A percentile compares a stretch with the other conserved stretches of the same genome.
Conservation (phyloP, 1,140 invertebrate genomes). For the Dinothrombium tinctorium region DNA sequence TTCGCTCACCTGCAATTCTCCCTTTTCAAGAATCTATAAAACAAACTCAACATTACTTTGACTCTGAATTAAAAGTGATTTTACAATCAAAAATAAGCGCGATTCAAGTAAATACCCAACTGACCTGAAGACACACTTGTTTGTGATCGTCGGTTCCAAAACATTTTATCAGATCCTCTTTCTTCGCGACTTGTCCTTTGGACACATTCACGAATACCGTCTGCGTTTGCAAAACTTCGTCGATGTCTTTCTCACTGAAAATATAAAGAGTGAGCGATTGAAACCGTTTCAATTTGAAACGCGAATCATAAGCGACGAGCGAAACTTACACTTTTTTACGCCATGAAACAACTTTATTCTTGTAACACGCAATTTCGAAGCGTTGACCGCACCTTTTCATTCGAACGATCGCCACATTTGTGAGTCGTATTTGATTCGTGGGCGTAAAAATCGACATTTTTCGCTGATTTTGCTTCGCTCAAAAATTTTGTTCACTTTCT, state of each 20-base stretch:
- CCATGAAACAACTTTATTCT: slow-evolving; percentile 97
- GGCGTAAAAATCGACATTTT: slow-evolving; percentile 98
- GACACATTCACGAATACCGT: slow-evolving; percentile 93
- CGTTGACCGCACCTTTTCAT: slow-evolving; percentile 95
- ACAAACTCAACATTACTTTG: too few species aligned
- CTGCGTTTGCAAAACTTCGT: slow-evolving; percentile 93
- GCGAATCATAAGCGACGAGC: background rate
- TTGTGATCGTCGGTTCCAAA: slow-evolving; percentile 30
- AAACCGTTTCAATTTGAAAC: background rate
- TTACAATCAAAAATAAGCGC: too few species aligned
- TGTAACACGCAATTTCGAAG: slow-evolving; percentile 98
- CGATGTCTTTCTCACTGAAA: slow-evolving; percentile 86
- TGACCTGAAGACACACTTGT: slow-evolving; percentile 31
- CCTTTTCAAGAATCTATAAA: slow-evolving; percentile 56
- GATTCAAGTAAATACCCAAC: background rate
- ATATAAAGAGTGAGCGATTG: background rate
- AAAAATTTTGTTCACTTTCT: too few species aligned
- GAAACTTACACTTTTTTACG: slow-evolving; percentile 66
- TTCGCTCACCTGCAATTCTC: slow-evolving; percentile 92
- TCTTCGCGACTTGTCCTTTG: slow-evolving; percentile 94
- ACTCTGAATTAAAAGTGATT: too few species aligned
- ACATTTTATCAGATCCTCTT: slow-evolving; percentile 75
- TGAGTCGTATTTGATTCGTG: slow-evolving; percentile 94
- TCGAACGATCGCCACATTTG: slow-evolving; percentile 94
- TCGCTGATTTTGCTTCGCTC: too few species aligned